Evolutionary conservation across 2,797 vertebrate species (phyloP), one percentile per base, ranked within the genome.

Genomic region (Triplophysa yarkandensis): DNA sequence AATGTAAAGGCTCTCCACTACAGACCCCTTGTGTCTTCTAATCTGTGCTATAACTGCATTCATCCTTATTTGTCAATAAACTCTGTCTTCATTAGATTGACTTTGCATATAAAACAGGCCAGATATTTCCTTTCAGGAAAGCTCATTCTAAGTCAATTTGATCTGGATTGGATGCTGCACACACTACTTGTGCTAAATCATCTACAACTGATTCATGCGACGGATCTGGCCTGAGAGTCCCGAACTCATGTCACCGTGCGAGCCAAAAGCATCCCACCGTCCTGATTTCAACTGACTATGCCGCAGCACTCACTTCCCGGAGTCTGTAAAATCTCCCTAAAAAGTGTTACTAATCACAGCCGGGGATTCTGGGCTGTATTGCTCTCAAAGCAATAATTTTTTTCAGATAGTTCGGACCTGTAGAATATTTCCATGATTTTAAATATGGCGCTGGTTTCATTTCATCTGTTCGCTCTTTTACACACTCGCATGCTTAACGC

Each of bases 261-360:
- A 60, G 68, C 39, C 57, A 41, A 46, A n/a, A 50, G 57, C 30
- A 68, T 32, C 36, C 52, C 11, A 28, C 55, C 44, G 61, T 14
- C 62, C 32, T 65, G 60, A 77, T 78, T 74, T 62, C 60, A 68
- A 28, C 39, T 57, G 63, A 78, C 80, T 36, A 19, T 23, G 34
- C 36, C 63, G 61, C 66, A 55, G 32, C 52, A 55, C 25, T 50
- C 16, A 14, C 57, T 70, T 21, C 27, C 55, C 1, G 52, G 25
- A 28, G 27, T 17, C 25, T 6, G 2, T 28, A 28, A 70, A 34
- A 9, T 11, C 30, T 23, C 54, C 28, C 62, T 41, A 55, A 71
- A 73, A 46, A 60, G 39, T 68, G 57, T 48, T 63, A 63, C 36
- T 64, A 65, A 62, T 27, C 16, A 48, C 28, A 63, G 28, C 17